These are phyloP conservation scores for Oryzias dopingdopingensis DNA, from an alignment of 2,797 vertebrate species.

Conservation along the genomic window DNA sequence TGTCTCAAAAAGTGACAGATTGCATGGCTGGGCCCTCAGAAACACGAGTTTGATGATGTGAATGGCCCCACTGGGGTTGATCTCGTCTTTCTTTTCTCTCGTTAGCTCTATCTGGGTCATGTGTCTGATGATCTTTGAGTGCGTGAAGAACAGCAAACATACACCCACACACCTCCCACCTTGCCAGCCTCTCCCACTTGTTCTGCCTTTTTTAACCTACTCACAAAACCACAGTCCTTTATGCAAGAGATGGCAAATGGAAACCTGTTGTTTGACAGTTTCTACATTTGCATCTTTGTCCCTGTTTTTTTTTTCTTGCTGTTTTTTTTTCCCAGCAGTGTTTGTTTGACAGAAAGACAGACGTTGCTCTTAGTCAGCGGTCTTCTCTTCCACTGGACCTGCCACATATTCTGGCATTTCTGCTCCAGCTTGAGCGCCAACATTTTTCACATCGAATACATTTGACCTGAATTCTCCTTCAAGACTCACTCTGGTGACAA, in stretches of 20 bases:
- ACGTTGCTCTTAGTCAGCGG: slow-evolving; percentile 7
- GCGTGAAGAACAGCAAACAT: background rate
- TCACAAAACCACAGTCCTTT: background rate
- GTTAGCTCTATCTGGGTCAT: slow-evolving; percentile 36
- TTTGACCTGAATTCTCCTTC: slow-evolving; percentile 6
- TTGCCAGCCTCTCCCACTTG: background rate
- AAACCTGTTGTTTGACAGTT: background rate
- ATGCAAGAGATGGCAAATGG: background rate
- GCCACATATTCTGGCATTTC: slow-evolving; percentile 38
- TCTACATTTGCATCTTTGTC: no score
- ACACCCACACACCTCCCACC: slow-evolving; percentile 33
- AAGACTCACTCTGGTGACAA: no score
- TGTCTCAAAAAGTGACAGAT: slow-evolving; percentile 44
- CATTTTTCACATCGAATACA: slow-evolving; percentile 14
- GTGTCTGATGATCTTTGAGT: slow-evolving; percentile 1
- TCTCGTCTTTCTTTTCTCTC: slow-evolving; percentile 40
- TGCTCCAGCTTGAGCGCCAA: slow-evolving; percentile 10
- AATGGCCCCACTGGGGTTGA: slow-evolving; percentile 31
- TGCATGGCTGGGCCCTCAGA: slow-evolving; percentile 5
- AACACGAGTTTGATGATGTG: slow-evolving; percentile 29
- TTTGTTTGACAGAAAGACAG: slow-evolving; percentile 3
- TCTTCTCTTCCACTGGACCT: slow-evolving; percentile 29
- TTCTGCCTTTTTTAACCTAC: slow-evolving; percentile 17
- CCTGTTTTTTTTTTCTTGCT: slow-evolving; percentile 3
- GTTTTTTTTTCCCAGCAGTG: slow-evolving; percentile 1